Conservation (phyloP, 1,140 invertebrate genomes). For the Drosophila nebulosa region DNA sequence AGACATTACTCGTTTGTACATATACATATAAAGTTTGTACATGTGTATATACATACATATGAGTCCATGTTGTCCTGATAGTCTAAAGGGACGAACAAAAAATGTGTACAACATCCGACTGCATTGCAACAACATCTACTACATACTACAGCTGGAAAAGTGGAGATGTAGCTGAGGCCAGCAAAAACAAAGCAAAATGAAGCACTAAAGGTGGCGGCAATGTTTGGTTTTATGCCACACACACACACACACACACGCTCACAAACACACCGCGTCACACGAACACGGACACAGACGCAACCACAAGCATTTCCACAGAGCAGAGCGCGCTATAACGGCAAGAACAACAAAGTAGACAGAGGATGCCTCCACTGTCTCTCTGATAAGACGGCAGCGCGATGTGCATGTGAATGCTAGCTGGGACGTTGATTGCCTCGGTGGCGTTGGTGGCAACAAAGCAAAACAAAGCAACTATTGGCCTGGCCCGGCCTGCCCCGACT, state of each 20-base stretch:
- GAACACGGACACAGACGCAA: not conserved
- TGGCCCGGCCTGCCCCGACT: not conserved
- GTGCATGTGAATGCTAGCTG: conserved; percentile 8
- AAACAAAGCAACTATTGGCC: conserved; percentile 49
- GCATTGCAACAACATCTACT: conserved; percentile 20
- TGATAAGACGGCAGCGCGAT: conserved; percentile 47
- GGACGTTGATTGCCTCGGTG: conserved; percentile 51
- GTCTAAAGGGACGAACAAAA: not conserved
- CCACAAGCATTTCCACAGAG: not conserved
- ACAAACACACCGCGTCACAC: not conserved
- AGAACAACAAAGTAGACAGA: conserved; percentile 29
- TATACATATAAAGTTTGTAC: not conserved
- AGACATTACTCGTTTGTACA: conserved; percentile 2
- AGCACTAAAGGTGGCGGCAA: conserved; percentile 17
- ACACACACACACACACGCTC: conserved; percentile 4
- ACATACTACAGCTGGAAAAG: conserved; percentile 7
- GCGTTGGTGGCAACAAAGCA: conserved; percentile 19
- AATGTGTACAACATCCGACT: conserved; percentile 6
- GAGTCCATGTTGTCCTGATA: conserved; percentile 24
- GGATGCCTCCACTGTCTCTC: conserved; percentile 17
- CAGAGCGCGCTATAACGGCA: not conserved
- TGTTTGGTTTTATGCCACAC: conserved; percentile 39
- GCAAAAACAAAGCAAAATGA: conserved; percentile 30
- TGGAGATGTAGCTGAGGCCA: conserved; percentile 8
- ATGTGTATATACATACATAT: conserved; percentile 26